These are phyloP conservation scores for Drosophila kanekoi DNA, from an alignment of 2,888 invertebrate genomes.

Conservation along the genomic window DNA sequence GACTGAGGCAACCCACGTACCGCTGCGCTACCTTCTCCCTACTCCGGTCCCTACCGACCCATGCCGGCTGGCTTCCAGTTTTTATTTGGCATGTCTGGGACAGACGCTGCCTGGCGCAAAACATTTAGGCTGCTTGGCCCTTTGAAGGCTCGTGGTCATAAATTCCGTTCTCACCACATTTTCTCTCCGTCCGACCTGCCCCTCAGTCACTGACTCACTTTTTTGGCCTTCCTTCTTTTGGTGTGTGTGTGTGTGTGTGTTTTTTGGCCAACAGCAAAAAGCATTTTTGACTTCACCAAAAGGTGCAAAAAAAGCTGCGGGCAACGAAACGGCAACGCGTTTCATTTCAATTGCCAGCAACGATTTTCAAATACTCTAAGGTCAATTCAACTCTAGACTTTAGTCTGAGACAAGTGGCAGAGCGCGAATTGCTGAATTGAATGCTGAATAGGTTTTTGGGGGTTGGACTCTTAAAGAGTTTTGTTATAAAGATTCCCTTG, in stretches of 20 bases:
- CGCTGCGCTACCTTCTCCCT: neutral
- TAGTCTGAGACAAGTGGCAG: no score
- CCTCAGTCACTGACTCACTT: conserved; percentile 2
- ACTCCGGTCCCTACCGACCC: neutral
- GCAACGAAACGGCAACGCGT: conserved; percentile 33
- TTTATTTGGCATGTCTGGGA: conserved; percentile 52
- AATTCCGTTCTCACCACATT: conserved; percentile 82
- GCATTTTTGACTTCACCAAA: conserved; percentile 50
- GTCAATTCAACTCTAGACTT: no score
- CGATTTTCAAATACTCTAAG: conserved; percentile 39
- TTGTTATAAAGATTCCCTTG: no score
- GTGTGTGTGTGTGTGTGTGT: conserved; percentile 16
- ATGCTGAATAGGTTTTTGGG: no score
- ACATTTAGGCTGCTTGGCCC: conserved; percentile 72
- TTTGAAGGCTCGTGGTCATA: conserved; percentile 79
- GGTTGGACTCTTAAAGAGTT: no score
- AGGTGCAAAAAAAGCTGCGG: conserved; percentile 55
- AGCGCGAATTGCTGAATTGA: no score
- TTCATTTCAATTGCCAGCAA: neutral
- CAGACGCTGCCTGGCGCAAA: conserved; percentile 47
- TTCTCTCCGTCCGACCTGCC: conserved; percentile 30
- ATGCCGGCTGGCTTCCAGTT: conserved; percentile 40
- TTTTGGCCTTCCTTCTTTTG: conserved; percentile 17
- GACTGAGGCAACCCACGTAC: conserved; percentile 6
- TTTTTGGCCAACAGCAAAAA: conserved; percentile 53